Conservation (phyloP, 2,888 invertebrate species). For the Lasius platythorax region DNA sequence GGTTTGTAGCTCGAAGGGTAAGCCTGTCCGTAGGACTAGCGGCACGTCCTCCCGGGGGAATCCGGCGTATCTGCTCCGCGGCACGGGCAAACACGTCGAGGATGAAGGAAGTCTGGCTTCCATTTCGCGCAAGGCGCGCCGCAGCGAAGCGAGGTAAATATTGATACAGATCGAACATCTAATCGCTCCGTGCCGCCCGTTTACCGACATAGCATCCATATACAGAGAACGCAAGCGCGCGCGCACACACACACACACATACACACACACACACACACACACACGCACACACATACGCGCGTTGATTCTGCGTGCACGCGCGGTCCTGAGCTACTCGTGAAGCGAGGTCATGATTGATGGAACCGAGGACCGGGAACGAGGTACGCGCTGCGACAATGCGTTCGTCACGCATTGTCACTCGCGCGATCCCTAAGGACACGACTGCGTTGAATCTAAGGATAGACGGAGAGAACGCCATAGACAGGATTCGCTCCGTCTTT, state of each 20-base stretch:
- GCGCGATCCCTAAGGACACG: slow-evolving; percentile 56
- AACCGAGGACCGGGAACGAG: slow-evolving; percentile 56
- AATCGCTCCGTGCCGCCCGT: slow-evolving; percentile 81
- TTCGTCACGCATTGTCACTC: slow-evolving; percentile 59
- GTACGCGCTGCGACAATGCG: slow-evolving; percentile 66
- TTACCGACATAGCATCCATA: slow-evolving; percentile 79
- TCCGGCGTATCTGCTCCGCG: slow-evolving; percentile 82
- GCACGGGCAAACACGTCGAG: slow-evolving; percentile 83
- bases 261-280: not conserved
- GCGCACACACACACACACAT: not conserved
- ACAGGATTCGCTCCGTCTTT: slow-evolving; percentile 16
- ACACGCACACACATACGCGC: not conserved
- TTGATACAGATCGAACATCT: slow-evolving; percentile 84
- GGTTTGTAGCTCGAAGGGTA: slow-evolving; percentile 79
- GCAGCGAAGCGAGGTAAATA: slow-evolving; percentile 81
- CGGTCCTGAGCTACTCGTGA: slow-evolving; percentile 24
- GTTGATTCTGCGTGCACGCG: not conserved
- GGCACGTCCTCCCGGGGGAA: slow-evolving; percentile 83
- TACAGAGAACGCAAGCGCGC: slow-evolving; percentile 62
- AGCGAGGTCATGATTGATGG: slow-evolving; percentile 65
- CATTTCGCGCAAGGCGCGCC: slow-evolving; percentile 81
- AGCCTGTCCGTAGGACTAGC: slow-evolving; percentile 82
- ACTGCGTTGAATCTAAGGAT: slow-evolving; percentile 56
- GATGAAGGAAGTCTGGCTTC: slow-evolving; percentile 80
- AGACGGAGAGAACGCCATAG: slow-evolving; percentile 26